Evolutionary conservation across 2,113 vertebrate genomes (phyloP), one percentile per base, ranked within the genome.

Genomic region (Oncorhynchus tshawytscha): DNA sequence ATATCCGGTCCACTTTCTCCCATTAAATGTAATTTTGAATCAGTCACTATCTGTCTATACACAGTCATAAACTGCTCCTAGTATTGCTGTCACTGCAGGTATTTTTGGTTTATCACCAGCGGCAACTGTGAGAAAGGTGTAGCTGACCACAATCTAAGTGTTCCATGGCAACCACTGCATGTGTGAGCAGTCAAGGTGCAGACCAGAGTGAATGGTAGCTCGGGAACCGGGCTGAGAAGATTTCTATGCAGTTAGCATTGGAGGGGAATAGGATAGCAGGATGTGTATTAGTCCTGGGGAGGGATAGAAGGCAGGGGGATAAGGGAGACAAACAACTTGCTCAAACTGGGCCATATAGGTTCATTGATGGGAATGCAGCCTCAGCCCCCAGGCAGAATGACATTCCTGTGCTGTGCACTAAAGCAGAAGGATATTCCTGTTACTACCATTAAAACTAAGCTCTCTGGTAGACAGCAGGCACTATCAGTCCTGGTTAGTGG

Each of bases 101-200:
- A 39, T 77, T 67, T 24, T 24, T 24, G 24, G 24, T 24, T 29
- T 60, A 73, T 87, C 81, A 79, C 76, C 64, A 31, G 51, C n/a
- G 39, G 76, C 59, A 69, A 85, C 68, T 0, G 71, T 45, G 67
- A 34, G 39, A 27, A 80, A 78, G n/a, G n/a, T n/a, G n/a, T n/a
- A n/a, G n/a, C n/a, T n/a, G n/a, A n/a, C n/a, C n/a, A n/a, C n/a
- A n/a, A n/a, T n/a, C n/a, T 51, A 45, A 65, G 16, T 45, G 27
- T 78, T 31, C 73, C 77, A 78, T 81, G 80, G 79, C 77, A 91
- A 79, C 78, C 66, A 65, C 73, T 73, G 74, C 60, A 66, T 70
- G n/a, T 70, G 34, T 49, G 45, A 70, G 25, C 67, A 81, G 75
- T 67, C 67, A 84, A 71, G 73, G 74, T 78, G 62, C 66, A 70